Evolutionary conservation across 2,888 invertebrate genomes (phyloP), one percentile per base, ranked within the genome.

Genomic region (Chloroclysta siterata): DNA sequence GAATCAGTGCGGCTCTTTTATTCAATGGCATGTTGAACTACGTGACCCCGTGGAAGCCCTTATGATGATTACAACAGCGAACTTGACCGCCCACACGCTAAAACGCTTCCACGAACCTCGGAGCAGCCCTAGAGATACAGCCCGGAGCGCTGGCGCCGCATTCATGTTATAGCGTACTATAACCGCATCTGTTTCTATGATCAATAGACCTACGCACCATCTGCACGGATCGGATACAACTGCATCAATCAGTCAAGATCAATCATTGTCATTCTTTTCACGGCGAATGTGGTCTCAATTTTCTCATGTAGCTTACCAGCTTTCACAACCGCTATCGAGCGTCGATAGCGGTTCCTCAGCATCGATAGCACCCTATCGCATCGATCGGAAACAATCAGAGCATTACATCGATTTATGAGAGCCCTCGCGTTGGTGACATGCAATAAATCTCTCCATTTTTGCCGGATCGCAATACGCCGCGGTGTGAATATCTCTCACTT

Each of bases 41-140:
- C 56, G 70, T 87, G 90, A 90, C 89, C 90, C 84, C 83, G 69
- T 73, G 76, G 62, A 56, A 58, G 65, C 65, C 77, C 78, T 81
- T 80, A 84, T 83, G 82, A 79, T 80, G 83, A 84, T 85, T 83
- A 88, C 82, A 81, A 82, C 75, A 80, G 82, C 81, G 82, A 89
- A 89, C 91, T 85, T 85, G 89, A 86, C 87, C 90, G 90, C 90
- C 91, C 87, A 90, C 90, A 78, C 76, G 70, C 74, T 69, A 72
- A 73, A 80, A 79, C 75, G 75, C 78, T 78, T 78, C 75, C 78
- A 79, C 78, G 77, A 75, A 75, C 71, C 71, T 72, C 72, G 65
- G 73, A 74, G 72, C 73, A 73, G 73, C 72, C 72, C 72, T 77
- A 72, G 63, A 72, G 69, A 65, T 71, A 70, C 75, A 66, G 69